Evolutionary conservation across 2,888 invertebrate species (phyloP), one percentile per base, ranked within the genome.

Genomic region (Didymodactylos carnosus): DNA sequence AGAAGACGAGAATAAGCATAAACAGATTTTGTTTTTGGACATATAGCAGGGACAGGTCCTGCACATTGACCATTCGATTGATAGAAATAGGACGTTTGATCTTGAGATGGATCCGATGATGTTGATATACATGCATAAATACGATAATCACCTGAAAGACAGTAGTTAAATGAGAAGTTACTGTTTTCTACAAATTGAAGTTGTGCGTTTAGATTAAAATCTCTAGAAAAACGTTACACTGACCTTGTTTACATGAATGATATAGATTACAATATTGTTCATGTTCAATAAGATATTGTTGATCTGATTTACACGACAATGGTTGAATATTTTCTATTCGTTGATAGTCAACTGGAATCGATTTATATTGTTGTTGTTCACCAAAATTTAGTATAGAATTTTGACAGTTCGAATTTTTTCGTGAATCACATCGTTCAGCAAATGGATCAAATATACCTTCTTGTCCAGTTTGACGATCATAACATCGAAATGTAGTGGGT

Each of bases 211-310:
- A n/a, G n/a, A n/a, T n/a, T n/a, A n/a, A n/a, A n/a, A n/a, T n/a
- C n/a, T n/a, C n/a, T n/a, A n/a, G n/a, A n/a, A n/a, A n/a, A n/a
- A n/a, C n/a, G n/a, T n/a, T n/a, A n/a, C n/a, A n/a, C n/a, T n/a
- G n/a, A n/a, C n/a, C 75, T 11, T 71, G 49, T 23, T 69, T 72
- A 25, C 75, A 75, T 39, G 72, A 72, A 39, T 75, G 75, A 69
- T 75, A 75, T 16, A 75, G 35, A 69, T 75, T 75, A 25, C 75
- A 75, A 41, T 75, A 75, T 51, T 75, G 46, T 35, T 72, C 69
- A 41, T 75, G 75, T 72, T 75, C 72, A 51, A 72, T 69, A 25
- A 75, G 25, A 69, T 72, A 75, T 51, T 69, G 69, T 49, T 75
- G 72, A 51, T 72, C 72, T 16, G 27, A 41, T 43, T 72, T 43